These are phyloP conservation scores for Noturus placidus DNA, from an alignment of 2,113 vertebrate species.

Conservation along the genomic window DNA sequence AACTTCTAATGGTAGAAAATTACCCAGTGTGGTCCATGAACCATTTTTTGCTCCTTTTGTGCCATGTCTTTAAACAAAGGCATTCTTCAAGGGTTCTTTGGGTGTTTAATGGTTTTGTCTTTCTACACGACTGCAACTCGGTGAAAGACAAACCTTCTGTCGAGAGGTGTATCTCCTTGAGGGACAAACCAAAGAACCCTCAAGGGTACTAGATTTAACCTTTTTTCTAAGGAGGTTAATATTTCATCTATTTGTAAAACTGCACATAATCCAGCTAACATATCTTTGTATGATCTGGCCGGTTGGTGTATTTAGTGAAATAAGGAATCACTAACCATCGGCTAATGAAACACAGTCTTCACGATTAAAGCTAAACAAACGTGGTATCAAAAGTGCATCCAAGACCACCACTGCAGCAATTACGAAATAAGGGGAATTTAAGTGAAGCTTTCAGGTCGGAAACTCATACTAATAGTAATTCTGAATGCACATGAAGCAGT, in stretches of 20 bases:
- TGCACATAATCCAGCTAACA: background rate
- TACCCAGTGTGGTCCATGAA: background rate
- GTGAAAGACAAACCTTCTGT: background rate
- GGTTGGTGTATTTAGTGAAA: background rate
- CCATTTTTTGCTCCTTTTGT: background rate
- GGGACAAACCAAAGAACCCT: background rate
- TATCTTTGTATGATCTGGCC: background rate
- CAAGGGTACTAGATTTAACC: background rate
- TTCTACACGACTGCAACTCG: background rate
- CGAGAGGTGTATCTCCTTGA: background rate
- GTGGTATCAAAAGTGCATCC: background rate
- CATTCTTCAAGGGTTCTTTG: background rate
- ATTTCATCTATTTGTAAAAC: background rate
- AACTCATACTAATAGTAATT: background rate
- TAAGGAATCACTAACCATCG: background rate
- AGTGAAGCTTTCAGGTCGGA: background rate
- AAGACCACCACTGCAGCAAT: background rate
- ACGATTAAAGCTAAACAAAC: background rate
- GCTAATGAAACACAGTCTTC: background rate
- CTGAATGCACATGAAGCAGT: background rate
- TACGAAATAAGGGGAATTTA: background rate
- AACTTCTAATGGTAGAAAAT: background rate
- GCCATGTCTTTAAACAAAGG: background rate
- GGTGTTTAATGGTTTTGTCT: background rate
- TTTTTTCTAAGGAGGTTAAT: background rate